A percentile compares a stretch with the other conserved stretches of the same genome.
These are phyloP conservation scores for Aurelia aurita DNA, from an alignment of 30 jellyfish, hydroid and myxozoan species.

Conservation along the genomic window DNA sequence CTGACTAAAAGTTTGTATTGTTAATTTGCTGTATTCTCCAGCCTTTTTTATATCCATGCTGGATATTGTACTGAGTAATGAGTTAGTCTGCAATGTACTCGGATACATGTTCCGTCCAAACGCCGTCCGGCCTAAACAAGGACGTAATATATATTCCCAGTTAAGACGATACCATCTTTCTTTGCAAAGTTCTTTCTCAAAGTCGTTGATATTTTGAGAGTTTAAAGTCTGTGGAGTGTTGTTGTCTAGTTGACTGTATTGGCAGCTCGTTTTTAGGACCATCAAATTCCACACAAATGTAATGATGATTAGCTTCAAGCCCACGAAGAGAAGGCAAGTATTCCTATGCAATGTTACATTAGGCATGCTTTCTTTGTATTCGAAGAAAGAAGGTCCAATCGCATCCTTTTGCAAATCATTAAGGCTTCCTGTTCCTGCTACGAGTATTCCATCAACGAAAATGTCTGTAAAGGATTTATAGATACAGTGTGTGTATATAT, in stretches of 20 bases:
- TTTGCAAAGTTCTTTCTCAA: constrained; percentile 82
- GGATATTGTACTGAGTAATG: constrained; percentile 29
- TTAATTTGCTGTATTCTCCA: constrained; percentile 84
- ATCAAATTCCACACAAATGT: no score
- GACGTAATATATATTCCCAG: constrained; percentile 80
- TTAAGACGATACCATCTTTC: constrained; percentile 89
- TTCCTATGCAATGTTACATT: not conserved
- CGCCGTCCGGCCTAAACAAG: constrained; percentile 64
- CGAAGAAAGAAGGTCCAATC: no score
- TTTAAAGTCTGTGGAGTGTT: not conserved
- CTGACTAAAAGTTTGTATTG: constrained; percentile 65
- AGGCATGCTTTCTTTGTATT: not conserved
- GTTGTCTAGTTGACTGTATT: not conserved
- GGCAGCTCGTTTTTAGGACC: not conserved
- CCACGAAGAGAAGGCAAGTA: no score
- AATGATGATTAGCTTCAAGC: no score
- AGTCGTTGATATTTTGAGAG: constrained; percentile 17
- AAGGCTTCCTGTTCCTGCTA: no score
- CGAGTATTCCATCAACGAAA: no score
- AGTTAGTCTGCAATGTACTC: constrained; percentile 50
- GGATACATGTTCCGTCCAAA: constrained; percentile 72
- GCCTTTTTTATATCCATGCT: constrained; percentile 71
- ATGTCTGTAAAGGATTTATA: no score
- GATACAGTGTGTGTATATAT: no score
- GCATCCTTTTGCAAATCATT: no score